Conservation (phyloP, 2,797 vertebrate genomes). For the Lepilemur ruficaudatus region DNA sequence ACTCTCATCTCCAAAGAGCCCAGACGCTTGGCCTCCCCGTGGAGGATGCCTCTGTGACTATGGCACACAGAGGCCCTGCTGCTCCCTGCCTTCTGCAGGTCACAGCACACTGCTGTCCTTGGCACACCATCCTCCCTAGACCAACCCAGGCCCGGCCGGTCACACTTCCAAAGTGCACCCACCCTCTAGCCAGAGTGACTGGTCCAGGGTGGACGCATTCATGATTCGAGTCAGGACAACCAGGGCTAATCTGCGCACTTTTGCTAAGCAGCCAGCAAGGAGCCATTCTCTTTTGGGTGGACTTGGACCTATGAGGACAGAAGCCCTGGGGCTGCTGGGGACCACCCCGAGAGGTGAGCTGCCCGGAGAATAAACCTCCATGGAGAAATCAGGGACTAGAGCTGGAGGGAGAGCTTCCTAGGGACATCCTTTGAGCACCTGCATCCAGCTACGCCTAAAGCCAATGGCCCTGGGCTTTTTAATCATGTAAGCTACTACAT, state of each 20-base stretch:
- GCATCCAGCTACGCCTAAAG: background rate
- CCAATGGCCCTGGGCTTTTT: background rate
- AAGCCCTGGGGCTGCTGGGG: background rate
- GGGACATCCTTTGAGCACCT: background rate
- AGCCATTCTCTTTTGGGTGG: background rate
- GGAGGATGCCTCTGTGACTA: rapidly evolving
- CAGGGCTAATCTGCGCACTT: rapidly evolving
- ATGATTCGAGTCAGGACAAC: rapidly evolving
- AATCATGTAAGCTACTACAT: background rate
- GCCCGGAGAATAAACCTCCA: background rate
- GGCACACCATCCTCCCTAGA: rapidly evolving
- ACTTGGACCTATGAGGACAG: background rate
- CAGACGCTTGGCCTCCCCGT: background rate
- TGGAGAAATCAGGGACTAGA: background rate
- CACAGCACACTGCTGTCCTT: background rate
- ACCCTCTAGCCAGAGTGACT: rapidly evolving
- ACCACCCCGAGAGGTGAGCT: background rate
- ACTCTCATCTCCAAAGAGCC: background rate
- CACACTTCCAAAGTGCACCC: background rate
- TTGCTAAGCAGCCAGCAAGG: background rate
- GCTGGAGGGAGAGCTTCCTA: background rate
- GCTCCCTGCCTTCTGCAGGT: background rate
- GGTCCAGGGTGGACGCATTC: background rate
- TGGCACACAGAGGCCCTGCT: background rate
- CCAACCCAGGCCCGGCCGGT: rapidly evolving